Evolutionary conservation across 1,140 invertebrate genomes (phyloP).

Genomic region (Micrasema longulum): DNA sequence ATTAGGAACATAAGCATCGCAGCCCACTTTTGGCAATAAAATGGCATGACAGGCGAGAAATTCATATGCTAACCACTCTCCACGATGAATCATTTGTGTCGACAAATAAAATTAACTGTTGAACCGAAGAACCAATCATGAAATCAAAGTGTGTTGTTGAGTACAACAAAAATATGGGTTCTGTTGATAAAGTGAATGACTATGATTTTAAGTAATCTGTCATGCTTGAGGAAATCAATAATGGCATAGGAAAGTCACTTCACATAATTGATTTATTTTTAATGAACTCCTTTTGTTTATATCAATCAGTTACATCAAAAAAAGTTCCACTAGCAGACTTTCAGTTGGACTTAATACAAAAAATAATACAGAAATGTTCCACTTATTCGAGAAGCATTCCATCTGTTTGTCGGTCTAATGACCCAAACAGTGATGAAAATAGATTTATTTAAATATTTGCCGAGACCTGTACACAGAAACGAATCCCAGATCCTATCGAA

Average conservation of each 20-base stretch:
- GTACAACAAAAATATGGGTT: conserved; percentile 58
- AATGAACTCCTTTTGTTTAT: too few relatives aligned
- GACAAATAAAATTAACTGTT: too few relatives aligned
- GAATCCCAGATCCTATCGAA: too few relatives aligned
- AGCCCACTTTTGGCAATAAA: conserved; percentile 56
- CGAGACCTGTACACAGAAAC: too few relatives aligned
- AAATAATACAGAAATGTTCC: too few relatives aligned
- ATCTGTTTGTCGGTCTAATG: too few relatives aligned
- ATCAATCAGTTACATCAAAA: too few relatives aligned
- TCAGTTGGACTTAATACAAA: too few relatives aligned
- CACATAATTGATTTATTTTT: conserved; percentile 54
- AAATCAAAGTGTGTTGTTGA: conserved; percentile 56
- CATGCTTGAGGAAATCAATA: conserved; percentile 54
- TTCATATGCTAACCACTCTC: conserved; percentile 56
- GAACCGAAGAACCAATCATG: conserved; percentile 27
- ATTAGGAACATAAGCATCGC: background rate
- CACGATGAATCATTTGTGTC: conserved; percentile 39
- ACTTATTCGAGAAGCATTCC: too few relatives aligned
- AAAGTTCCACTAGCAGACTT: too few relatives aligned
- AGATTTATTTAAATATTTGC: too few relatives aligned
- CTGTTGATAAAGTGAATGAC: conserved; percentile 57
- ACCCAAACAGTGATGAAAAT: too few relatives aligned
- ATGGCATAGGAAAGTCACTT: conserved; percentile 57
- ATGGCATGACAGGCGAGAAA: conserved; percentile 56
- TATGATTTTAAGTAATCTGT: conserved; percentile 54